These are phyloP conservation scores for Girardinus metallicus DNA, from an alignment of 2,797 vertebrate species.

Conservation along the genomic window DNA sequence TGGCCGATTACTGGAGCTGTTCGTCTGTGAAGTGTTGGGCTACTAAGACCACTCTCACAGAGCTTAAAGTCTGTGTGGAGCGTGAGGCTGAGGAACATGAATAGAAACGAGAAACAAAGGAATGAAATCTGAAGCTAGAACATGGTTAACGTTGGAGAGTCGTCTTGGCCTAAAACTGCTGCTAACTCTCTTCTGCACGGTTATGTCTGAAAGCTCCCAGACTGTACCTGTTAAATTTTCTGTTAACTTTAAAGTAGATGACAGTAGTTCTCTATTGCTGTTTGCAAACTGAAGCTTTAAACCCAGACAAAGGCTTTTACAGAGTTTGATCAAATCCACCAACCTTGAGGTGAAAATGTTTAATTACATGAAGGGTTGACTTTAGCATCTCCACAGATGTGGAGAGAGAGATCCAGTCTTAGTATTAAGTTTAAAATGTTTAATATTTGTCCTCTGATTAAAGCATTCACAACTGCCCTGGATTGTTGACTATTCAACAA, in stretches of 20 bases:
- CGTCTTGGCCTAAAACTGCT: slow-evolving; percentile 45
- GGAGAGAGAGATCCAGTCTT: neutral
- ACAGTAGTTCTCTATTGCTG: neutral
- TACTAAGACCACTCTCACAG: slow-evolving; percentile 80
- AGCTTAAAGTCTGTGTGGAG: slow-evolving; percentile 66
- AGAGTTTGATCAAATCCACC: slow-evolving; percentile 2
- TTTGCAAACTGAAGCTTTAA: neutral
- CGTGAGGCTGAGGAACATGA: slow-evolving; percentile 57
- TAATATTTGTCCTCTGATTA: neutral
- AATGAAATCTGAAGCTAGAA: slow-evolving; percentile 32
- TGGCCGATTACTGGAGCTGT: slow-evolving; percentile 75
- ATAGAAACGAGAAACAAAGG: slow-evolving; percentile 34
- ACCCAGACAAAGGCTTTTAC: neutral
- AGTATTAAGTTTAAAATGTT: neutral
- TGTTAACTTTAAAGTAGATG: neutral
- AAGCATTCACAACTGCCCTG: neutral
- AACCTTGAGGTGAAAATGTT: neutral
- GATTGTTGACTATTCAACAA: neutral
- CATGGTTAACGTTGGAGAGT: slow-evolving; percentile 36
- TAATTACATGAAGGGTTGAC: neutral
- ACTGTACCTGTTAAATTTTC: neutral
- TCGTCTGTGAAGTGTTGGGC: slow-evolving; percentile 77
- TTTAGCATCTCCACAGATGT: neutral
- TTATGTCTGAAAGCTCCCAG: slow-evolving; percentile 43
- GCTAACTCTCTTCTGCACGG: slow-evolving; percentile 23